A percentile compares a stretch with the other conserved stretches of the same genome.
phyloP scores from a whole-genome alignment of 1,140 invertebrate genomes.

The Bombus balteatus region DNA sequence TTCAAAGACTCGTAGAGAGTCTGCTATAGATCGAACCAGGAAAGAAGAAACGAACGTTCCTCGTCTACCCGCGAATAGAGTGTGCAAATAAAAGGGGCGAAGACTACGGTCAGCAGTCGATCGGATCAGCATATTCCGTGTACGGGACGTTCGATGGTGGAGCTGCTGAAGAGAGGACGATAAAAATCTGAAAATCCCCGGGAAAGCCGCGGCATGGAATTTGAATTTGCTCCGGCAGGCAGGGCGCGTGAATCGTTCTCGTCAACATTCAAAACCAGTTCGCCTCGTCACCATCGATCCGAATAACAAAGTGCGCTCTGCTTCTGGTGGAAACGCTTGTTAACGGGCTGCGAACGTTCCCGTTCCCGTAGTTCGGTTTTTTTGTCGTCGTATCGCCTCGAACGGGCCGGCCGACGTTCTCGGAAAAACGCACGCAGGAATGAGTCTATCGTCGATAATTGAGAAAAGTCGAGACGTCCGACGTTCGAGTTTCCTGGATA shows the following conservation, averaged over 20 bases:
- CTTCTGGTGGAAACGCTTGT: slow-evolving; percentile 38
- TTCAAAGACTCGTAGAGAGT: not conserved
- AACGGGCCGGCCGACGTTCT: not conserved
- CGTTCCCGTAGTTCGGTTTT: slow-evolving; percentile 7
- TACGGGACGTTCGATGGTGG: slow-evolving; percentile 49
- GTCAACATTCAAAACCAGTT: slow-evolving; percentile 53
- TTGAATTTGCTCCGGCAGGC: slow-evolving; percentile 70
- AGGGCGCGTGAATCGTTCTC: slow-evolving; percentile 35
- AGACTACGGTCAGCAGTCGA: slow-evolving; percentile 43
- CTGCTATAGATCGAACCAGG: too few relatives aligned
- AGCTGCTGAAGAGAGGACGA: slow-evolving; percentile 26
- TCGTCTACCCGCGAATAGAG: not conserved
- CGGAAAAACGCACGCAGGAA: not conserved
- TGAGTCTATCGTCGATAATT: not conserved
- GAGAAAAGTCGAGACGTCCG: not conserved
- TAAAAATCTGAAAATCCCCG: slow-evolving; percentile 68
- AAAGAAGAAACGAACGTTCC: not conserved
- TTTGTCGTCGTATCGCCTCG: slow-evolving; percentile 1
- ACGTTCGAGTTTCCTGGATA: not conserved
- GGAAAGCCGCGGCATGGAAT: slow-evolving; percentile 66
- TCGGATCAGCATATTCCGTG: slow-evolving; percentile 61
- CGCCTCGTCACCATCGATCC: slow-evolving; percentile 49
- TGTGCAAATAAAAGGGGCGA: slow-evolving; percentile 15
- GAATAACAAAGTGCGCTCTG: slow-evolving; percentile 60
- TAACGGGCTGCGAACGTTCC: slow-evolving; percentile 42